Conservation (phyloP, 2,113 vertebrate species). For the Pollimyrus isidori region DNA sequence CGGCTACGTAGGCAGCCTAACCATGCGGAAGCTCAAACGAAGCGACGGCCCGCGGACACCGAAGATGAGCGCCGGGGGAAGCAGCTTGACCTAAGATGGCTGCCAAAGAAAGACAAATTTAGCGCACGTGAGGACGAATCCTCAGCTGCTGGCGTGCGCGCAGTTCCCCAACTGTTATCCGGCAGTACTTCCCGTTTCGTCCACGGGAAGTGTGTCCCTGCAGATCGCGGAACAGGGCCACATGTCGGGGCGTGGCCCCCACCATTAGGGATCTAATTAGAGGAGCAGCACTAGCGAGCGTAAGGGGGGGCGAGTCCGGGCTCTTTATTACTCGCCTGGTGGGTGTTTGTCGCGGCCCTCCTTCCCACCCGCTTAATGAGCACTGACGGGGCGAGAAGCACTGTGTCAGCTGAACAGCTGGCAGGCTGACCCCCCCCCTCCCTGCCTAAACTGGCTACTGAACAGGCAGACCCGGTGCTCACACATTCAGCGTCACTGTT, state of each 20-base stretch:
- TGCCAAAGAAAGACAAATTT: not conserved
- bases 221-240: conserved; percentile 5
- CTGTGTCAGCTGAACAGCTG: conserved; percentile 16
- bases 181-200: not conserved
- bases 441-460: not conserved
- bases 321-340: not conserved
- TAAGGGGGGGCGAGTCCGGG: not conserved
- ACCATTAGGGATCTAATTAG: conserved; percentile 25
- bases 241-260: conserved; percentile 13
- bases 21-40: not conserved
- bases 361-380: conserved; percentile 14
- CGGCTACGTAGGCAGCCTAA: not conserved
- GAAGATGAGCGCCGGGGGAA: not conserved
- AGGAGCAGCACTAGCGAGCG: not conserved
- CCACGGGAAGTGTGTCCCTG: not conserved
- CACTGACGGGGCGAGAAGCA: not conserved
- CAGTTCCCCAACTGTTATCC: not conserved
- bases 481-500: not conserved
- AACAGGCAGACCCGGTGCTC: not conserved
- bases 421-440: not conserved
- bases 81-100: not conserved
- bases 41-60: not conserved
- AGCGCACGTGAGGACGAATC: not conserved
- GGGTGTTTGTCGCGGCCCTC: not conserved
- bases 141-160: not conserved